Evolutionary conservation across 1,140 invertebrate genomes (phyloP), one percentile per base, ranked within the genome.

Genomic region (Eulimnadia texana): DNA sequence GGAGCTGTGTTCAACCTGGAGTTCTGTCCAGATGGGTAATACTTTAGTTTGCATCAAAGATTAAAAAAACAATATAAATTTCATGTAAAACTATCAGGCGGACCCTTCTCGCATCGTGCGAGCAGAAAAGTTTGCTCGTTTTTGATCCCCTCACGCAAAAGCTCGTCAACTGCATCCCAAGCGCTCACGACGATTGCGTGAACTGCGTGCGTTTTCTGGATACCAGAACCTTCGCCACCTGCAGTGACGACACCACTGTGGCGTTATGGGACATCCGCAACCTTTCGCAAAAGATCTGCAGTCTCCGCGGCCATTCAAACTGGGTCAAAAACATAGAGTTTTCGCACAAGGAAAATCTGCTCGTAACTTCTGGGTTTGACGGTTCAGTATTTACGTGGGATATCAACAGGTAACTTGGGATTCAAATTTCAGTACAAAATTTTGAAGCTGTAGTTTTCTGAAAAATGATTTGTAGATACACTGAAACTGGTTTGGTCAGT

Each of bases 301-400:
- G 83, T 1, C 76, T 95, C 0, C 78, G 83, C 60, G 92, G 92
- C 10, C 92, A 96, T 73, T 85, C 87, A 0, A 93, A 93, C 74
- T 95, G 92, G 92, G 93, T 95, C 6, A 95, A 96, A 74, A 95
- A 93, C 72, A 93, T 96, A 63, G 92, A 96, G 70, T 95, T 90
- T 71, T 90, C 88, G 52, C 79, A 83, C n/a, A 83, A 82, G 66
- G 85, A 90, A 68, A 85, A 89, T 60, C 75, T 92, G 3, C 76
- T 96, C 23, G 81, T 95, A 2, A 93, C 90, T 2, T 93, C 90
- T 33, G 90, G 90, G 3, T 88, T 95, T 73, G 92, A 95, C 74
- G 91, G 92, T 16, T 88, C 85, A 66, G 90, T 96, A 71, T 92
- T 88, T 68, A 88, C 89, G 1, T 96, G 93, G 93, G 89, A 95